Base-by-base conservation (phyloP, 2,888 invertebrate genomes). In the Metellina segmentata region DNA sequence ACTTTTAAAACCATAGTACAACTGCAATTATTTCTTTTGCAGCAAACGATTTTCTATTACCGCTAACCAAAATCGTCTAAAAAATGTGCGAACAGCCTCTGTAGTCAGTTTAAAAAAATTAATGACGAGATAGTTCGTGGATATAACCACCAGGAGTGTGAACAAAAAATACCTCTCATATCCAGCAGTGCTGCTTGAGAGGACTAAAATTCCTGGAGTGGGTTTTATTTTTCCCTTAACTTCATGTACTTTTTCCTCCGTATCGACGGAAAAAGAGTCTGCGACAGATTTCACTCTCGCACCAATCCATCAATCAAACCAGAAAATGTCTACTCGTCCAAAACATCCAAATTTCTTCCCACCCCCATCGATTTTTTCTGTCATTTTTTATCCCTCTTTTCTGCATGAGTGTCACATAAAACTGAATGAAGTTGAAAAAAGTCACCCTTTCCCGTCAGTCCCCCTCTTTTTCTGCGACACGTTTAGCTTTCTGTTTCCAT, bases 241-340 rank as follows among this genome's bases (percentile, higher is more conserved):
- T 74, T 19, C 74, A 20, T 13, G 19, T 74, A 74, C 34, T 19
- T 13, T 81, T 69, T 34, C n/a, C 69, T 69, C 8, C 48, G 13
- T 6, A 20, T 13, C 48, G 20, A 7, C 6, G 48, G 48, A n/a
- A 69, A 85, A 77, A 75, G 49, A 61, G 48, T 53, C 52, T 86
- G 71, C 72, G 87, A 87, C 87, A 87, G 81, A 49, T 81, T 74
- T 81, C 81, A 81, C 61, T 61, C 72, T 20, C 51, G 53, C 81
- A 51, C 9, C 81, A 70, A 87, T 81, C 87, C 72, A 87, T 87
- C 87, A 72, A 87, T 74, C 87, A 72, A 51, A 61, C 74, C 34
- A 75, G 69, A 20, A 75, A 61, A 69, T 51, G 74, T 61, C 85
- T 48, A 72, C 75, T 61, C 34, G 51, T 77, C 70, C 75, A 75